Percentiles rank a stretch among this genome's conserved stretches.
Evolutionary conservation across 2,888 invertebrate species (phyloP).

Genomic region (Pharmacophagus antenor): DNA sequence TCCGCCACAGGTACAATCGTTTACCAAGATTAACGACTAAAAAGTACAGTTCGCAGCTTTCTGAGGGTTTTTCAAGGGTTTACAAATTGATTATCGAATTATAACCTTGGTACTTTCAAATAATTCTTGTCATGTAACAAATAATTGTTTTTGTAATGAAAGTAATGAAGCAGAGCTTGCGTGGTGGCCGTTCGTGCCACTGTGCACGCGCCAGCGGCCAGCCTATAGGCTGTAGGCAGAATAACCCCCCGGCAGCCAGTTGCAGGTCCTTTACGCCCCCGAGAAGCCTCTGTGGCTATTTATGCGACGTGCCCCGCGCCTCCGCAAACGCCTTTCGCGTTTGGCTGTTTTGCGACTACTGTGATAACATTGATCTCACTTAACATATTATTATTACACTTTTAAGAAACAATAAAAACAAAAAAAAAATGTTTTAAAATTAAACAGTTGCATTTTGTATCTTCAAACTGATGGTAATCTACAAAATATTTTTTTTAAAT

Average conservation of each 20-base stretch:
- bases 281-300: constrained; percentile 65
- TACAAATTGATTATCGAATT: constrained; percentile 41
- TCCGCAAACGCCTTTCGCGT: constrained; percentile 43
- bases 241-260: constrained; percentile 80
- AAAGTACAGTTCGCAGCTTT: constrained; percentile 46
- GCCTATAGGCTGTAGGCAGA: constrained; percentile 67
- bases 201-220: constrained; percentile 62
- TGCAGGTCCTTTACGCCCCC: constrained; percentile 74
- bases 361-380: not conserved
- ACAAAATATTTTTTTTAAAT: no score
- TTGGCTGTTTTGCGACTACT: constrained; percentile 33
- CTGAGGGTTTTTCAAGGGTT: constrained; percentile 38
- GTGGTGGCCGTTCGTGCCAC: constrained; percentile 44
- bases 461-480: no score
- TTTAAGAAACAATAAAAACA: no score
- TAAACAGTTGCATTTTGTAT: no score
- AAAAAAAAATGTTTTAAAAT: not conserved
- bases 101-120: constrained; percentile 38
- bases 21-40: constrained; percentile 49
- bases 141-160: constrained; percentile 5
- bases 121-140: constrained; percentile 12
- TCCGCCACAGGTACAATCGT: constrained; percentile 64
- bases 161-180: constrained; percentile 45
- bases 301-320: constrained; percentile 58
- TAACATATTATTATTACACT: no score